Percentiles rank a stretch among this genome's conserved stretches.
These are phyloP conservation scores for Philereme transversata DNA, from an alignment of 2,888 invertebrate species.

Conservation along the genomic window DNA sequence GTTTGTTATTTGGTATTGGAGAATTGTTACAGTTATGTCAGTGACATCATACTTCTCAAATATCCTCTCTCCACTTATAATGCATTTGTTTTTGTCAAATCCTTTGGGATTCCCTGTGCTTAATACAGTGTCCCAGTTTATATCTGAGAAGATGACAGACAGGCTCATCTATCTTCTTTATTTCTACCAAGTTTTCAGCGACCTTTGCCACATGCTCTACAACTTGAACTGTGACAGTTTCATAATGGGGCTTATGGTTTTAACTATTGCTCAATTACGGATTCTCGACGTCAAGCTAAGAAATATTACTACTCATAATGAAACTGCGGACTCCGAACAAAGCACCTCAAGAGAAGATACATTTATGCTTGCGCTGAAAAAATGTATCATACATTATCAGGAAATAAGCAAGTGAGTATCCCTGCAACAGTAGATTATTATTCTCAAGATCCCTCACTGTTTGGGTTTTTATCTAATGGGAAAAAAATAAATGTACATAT, in stretches of 20 bases:
- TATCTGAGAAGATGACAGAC: constrained; percentile 48
- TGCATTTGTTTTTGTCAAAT: constrained; percentile 45
- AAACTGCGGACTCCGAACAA: constrained; percentile 11
- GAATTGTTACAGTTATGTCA: constrained; percentile 47
- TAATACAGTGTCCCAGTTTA: constrained; percentile 51
- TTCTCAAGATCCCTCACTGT: too few species aligned
- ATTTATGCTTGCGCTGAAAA: constrained; percentile 46
- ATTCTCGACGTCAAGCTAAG: constrained; percentile 57
- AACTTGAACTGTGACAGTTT: constrained; percentile 61
- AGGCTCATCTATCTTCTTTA: constrained; percentile 55
- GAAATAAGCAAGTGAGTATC: constrained; percentile 54
- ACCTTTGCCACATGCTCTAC: constrained; percentile 55
- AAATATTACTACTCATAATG: constrained; percentile 42
- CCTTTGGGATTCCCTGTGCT: constrained; percentile 51
- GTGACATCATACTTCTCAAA: constrained; percentile 46
- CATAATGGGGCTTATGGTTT: constrained; percentile 57
- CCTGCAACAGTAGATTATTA: too few species aligned
- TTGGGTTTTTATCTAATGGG: too few species aligned
- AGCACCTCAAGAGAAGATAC: constrained; percentile 29
- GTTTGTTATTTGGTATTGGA: constrained; percentile 54
- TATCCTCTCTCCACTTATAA: constrained; percentile 46
- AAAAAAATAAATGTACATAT: too few species aligned
- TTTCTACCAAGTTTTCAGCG: constrained; percentile 58
- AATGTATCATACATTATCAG: constrained; percentile 54
- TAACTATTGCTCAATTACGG: constrained; percentile 61